These are phyloP conservation scores for Phoxinus dragarum DNA, from an alignment of 2,797 vertebrate genomes.

Conservation along the genomic window DNA sequence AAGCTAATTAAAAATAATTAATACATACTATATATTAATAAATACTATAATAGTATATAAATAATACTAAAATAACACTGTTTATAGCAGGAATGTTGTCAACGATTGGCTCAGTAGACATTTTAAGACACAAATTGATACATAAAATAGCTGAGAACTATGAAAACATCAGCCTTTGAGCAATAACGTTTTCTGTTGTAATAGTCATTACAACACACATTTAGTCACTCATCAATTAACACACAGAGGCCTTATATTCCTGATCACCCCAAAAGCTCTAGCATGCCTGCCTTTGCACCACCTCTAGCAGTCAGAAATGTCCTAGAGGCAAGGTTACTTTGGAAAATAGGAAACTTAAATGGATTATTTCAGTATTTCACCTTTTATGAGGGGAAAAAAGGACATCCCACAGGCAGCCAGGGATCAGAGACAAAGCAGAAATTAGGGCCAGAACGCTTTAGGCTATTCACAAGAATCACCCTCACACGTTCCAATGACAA, in stretches of 20 bases:
- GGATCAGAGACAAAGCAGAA: constrained; percentile 61
- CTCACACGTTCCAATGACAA: constrained; percentile 58
- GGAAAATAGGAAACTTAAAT: constrained; percentile 59
- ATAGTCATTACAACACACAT: constrained; percentile 20
- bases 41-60: not conserved
- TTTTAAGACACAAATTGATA: not conserved
- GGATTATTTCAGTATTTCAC: constrained; percentile 63
- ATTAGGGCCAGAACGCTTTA: constrained; percentile 57
- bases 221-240: not conserved
- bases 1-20: not conserved
- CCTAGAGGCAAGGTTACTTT: constrained; percentile 57
- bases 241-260: constrained; percentile 32
- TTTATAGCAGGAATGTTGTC: not conserved
- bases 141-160: not conserved
- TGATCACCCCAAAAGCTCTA: constrained; percentile 34
- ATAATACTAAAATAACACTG: not conserved
- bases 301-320: constrained; percentile 44
- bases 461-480: constrained; percentile 46
- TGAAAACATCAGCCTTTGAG: not conserved
- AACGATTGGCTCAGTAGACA: too few species aligned
- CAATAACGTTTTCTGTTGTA: not conserved
- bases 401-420: constrained; percentile 52
- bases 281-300: constrained; percentile 41
- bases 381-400: constrained; percentile 34
- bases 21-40: not conserved